These are phyloP conservation scores for Xanthia icteritia DNA, from an alignment of 2,888 invertebrate species.

Conservation along the genomic window DNA sequence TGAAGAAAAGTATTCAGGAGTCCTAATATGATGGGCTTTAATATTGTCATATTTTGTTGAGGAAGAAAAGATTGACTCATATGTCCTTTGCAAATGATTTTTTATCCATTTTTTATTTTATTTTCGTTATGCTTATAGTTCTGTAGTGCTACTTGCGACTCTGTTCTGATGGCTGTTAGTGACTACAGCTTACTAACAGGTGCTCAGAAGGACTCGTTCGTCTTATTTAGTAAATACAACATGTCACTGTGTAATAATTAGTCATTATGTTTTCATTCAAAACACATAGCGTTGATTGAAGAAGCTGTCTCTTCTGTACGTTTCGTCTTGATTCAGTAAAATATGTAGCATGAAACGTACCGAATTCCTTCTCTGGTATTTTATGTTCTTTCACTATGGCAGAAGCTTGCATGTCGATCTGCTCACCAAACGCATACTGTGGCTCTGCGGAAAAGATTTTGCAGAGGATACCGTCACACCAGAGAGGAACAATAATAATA, in stretches of 20 bases:
- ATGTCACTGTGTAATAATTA: not conserved
- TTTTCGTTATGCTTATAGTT: not conserved
- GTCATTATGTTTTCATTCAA: not conserved
- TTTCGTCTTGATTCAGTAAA: too few species aligned
- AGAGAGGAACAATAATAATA: too few species aligned
- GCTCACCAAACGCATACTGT: too few species aligned
- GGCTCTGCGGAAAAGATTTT: too few species aligned
- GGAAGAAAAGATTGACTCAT: not conserved
- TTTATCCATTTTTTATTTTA: not conserved
- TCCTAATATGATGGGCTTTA: not conserved
- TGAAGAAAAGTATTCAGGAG: not conserved
- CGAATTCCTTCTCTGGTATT: not conserved
- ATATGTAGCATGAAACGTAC: not conserved
- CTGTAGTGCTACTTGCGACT: too few species aligned
- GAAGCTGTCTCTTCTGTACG: not conserved
- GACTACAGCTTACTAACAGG: not conserved
- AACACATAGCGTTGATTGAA: not conserved
- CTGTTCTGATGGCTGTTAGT: not conserved
- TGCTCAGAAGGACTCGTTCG: not conserved
- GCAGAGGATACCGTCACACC: too few species aligned
- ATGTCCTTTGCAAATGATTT: not conserved
- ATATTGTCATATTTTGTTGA: not conserved
- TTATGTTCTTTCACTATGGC: not conserved
- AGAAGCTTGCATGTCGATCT: not conserved
- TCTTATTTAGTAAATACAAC: not conserved